Conservation (phyloP, 2,888 invertebrate genomes). For the Apantesis nais region DNA sequence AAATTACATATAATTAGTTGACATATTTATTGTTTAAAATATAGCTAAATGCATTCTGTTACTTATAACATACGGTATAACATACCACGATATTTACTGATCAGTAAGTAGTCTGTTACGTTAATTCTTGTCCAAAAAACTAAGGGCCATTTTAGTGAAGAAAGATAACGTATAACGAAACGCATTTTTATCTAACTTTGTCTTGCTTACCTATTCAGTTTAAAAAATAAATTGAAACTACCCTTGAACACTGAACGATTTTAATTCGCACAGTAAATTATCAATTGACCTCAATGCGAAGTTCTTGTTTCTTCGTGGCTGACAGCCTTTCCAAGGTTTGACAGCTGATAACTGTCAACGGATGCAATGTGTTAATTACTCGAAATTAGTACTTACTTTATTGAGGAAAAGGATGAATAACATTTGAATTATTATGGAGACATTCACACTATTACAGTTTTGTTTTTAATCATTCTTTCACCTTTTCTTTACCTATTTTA, state of each 20-base stretch:
- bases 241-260: not conserved
- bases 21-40: not conserved
- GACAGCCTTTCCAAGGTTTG: constrained; percentile 38
- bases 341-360: constrained; percentile 26
- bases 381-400: not conserved
- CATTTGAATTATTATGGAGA: not conserved
- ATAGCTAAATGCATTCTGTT: not conserved
- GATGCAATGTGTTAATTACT: constrained; percentile 21
- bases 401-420: not conserved
- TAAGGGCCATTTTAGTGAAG: not conserved
- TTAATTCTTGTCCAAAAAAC: not conserved
- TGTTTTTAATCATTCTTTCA: not conserved
- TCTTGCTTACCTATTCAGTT: not conserved
- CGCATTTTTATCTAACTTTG: not conserved
- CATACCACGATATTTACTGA: no score
- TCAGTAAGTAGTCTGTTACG: no score
- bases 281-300: constrained; percentile 41
- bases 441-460: not conserved
- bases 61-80: not conserved
- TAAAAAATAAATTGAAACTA: not conserved
- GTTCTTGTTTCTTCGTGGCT: constrained; percentile 35
- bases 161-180: not conserved
- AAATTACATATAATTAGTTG: not conserved
- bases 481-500: not conserved
- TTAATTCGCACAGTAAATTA: constrained; percentile 12